A percentile compares a stretch with the other conserved stretches of the same genome.
These are phyloP conservation scores for Lithosia quadra DNA, from an alignment of 2,888 invertebrate genomes.

Conservation along the genomic window DNA sequence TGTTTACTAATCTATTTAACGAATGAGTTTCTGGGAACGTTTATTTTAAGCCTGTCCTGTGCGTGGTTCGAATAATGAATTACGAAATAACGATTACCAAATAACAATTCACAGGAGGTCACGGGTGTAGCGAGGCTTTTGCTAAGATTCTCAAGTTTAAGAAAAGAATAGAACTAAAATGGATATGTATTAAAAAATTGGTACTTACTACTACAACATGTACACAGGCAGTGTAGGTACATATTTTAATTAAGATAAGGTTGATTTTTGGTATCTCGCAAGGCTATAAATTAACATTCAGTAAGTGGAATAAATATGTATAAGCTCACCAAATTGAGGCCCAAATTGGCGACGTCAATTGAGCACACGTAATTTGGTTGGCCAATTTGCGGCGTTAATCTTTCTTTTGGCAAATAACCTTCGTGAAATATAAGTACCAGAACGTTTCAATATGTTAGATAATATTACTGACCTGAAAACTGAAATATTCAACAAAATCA, in stretches of 20 bases:
- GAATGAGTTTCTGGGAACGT: conserved; percentile 8
- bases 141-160: too few relatives aligned
- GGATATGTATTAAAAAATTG: too few relatives aligned
- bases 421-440: too few relatives aligned
- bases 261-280: not conserved
- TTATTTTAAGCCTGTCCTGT: not conserved
- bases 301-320: not conserved
- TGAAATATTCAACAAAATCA: too few relatives aligned
- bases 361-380: not conserved
- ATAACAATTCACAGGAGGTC: too few relatives aligned
- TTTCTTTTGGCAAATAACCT: not conserved
- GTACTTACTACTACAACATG: too few relatives aligned
- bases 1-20: conserved; percentile 26
- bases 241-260: not conserved
- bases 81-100: not conserved
- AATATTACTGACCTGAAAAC: too few relatives aligned
- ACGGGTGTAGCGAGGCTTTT: too few relatives aligned
- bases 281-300: not conserved
- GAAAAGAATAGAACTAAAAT: too few relatives aligned
- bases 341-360: not conserved
- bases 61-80: not conserved
- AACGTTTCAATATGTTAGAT: too few relatives aligned
- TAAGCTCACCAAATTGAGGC: not conserved
- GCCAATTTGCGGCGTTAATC: not conserved
- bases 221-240: too few relatives aligned